Percentiles rank a stretch among this genome's conserved stretches.
Conservation (phyloP, 2,888 invertebrate species). For the Selenia dentaria region DNA sequence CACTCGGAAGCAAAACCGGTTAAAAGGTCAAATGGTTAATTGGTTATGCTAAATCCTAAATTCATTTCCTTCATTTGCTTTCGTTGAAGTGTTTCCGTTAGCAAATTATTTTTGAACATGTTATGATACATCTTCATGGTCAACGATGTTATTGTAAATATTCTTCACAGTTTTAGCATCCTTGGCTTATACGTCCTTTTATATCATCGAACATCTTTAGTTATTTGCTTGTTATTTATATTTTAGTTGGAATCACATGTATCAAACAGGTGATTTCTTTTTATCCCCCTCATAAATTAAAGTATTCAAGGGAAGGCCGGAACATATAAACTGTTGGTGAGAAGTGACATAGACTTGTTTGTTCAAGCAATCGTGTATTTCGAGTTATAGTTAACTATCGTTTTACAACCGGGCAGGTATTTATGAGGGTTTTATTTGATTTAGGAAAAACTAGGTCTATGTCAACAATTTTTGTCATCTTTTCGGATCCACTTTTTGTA, state of each 20-base stretch:
- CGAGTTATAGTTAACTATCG: slow-evolving; percentile 5
- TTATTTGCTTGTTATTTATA: slow-evolving; percentile 12
- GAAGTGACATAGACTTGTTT: slow-evolving; percentile 20
- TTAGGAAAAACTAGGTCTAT: slow-evolving; percentile 2
- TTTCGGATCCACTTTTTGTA: not conserved
- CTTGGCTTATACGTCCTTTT: slow-evolving; percentile 13
- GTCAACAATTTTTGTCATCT: slow-evolving; percentile 1
- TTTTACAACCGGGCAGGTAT: slow-evolving; percentile 13
- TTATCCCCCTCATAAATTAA: slow-evolving; percentile 15
- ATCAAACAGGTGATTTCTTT: slow-evolving; percentile 17
- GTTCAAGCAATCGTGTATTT: slow-evolving; percentile 10
- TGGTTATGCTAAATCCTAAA: slow-evolving; percentile 3
- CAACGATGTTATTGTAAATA: not conserved
- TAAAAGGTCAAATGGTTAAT: slow-evolving; percentile 14
- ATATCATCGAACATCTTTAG: slow-evolving; percentile 13
- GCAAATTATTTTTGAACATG: not conserved
- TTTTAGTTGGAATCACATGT: slow-evolving; percentile 12
- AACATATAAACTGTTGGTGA: slow-evolving; percentile 30
- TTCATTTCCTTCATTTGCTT: slow-evolving; percentile 17
- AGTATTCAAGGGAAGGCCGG: slow-evolving; percentile 65
- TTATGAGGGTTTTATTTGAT: slow-evolving; percentile 8
- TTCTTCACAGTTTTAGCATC: slow-evolving; percentile 9
- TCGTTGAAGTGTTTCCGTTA: slow-evolving; percentile 11
- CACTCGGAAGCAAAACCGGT: slow-evolving; percentile 18
- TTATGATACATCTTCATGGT: too few species aligned